Percentiles rank a stretch among this genome's conserved stretches.
Conservation (phyloP, 2,888 invertebrate genomes). For the Scaeva pyrastri region DNA sequence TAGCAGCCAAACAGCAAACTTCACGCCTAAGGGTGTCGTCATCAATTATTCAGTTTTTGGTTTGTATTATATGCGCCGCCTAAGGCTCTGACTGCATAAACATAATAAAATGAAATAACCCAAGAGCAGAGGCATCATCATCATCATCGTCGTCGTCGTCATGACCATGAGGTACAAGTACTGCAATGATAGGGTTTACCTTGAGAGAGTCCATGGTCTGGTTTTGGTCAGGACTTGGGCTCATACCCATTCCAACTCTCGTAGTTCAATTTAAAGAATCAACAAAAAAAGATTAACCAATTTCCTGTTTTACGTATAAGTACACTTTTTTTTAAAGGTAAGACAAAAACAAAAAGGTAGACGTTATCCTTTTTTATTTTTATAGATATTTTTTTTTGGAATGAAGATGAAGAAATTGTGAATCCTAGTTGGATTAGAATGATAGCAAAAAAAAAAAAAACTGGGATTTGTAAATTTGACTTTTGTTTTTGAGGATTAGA, state of each 20-base stretch:
- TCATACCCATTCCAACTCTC: slow-evolving; percentile 26
- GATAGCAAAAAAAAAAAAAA: too few species aligned
- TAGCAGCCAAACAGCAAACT: slow-evolving; percentile 71
- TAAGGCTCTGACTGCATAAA: slow-evolving; percentile 72
- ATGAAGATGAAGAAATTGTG: too few species aligned
- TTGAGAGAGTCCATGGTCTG: slow-evolving; percentile 28
- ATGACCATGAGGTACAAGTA: slow-evolving; percentile 10
- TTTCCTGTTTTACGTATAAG: slow-evolving; percentile 57
- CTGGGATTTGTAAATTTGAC: too few species aligned
- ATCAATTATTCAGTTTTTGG: slow-evolving; percentile 76
- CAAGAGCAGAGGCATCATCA: slow-evolving; percentile 11
- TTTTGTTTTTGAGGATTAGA: too few species aligned
- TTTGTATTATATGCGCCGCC: slow-evolving; percentile 76
- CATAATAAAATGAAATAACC: slow-evolving; percentile 63
- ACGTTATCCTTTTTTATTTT: slow-evolving; percentile 26
- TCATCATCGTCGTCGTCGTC: too few species aligned
- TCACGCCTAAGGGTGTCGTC: slow-evolving; percentile 76
- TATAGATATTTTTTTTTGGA: neutral
- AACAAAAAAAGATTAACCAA: slow-evolving; percentile 70
- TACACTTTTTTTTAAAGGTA: neutral
- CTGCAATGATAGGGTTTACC: slow-evolving; percentile 71
- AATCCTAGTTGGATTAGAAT: too few species aligned
- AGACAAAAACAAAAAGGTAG: neutral
- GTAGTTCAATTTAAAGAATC: slow-evolving; percentile 67
- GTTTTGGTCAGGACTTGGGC: slow-evolving; percentile 47